Evolutionary conservation across 2,113 vertebrate species (phyloP).

Genomic region (Colaptes auratus): DNA sequence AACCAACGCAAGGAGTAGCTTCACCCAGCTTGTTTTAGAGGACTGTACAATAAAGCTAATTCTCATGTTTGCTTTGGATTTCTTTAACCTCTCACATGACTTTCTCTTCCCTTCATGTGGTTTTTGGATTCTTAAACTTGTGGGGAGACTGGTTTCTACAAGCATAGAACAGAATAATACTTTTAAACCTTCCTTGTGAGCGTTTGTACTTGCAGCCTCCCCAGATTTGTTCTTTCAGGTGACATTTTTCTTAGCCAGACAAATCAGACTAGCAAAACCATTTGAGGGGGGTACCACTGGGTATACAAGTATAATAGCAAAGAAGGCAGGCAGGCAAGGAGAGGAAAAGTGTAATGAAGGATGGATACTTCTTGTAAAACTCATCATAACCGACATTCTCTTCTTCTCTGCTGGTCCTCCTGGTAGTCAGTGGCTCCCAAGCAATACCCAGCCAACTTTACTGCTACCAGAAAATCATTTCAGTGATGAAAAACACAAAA

Average conservation of each 20-base stretch:
- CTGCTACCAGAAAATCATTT: neutral
- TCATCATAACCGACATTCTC: neutral
- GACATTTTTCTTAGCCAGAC: neutral
- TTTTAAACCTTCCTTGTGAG: neutral
- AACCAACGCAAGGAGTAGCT: neutral
- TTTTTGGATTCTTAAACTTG: slow-evolving; percentile 2
- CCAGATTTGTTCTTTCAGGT: neutral
- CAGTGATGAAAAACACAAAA: neutral
- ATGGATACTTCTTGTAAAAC: neutral
- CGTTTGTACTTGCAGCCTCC: neutral
- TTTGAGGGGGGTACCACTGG: neutral
- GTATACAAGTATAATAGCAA: neutral
- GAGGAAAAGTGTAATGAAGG: neutral
- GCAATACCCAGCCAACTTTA: neutral
- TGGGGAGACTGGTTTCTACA: neutral
- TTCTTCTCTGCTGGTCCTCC: neutral
- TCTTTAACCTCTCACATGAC: neutral
- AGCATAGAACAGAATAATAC: neutral
- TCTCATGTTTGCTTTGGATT: neutral
- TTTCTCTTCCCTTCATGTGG: slow-evolving; percentile 11
- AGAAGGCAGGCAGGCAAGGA: neutral
- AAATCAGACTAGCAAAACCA: neutral
- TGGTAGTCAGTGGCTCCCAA: neutral
- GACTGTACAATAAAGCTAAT: neutral
- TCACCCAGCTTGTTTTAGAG: neutral